Conservation (phyloP, 2,888 invertebrate species). For the Rotaria sp. region DNA sequence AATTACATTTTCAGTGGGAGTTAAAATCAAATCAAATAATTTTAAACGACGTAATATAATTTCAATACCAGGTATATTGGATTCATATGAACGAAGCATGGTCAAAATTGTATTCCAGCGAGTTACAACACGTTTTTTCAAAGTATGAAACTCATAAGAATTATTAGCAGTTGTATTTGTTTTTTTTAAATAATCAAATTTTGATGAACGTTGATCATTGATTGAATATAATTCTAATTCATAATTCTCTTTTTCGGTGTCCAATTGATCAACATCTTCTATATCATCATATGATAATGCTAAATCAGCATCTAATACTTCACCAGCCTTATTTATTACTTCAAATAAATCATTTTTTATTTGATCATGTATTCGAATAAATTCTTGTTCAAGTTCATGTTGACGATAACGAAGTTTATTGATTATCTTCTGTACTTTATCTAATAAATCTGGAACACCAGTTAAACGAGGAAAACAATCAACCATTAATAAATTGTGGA, state of each 20-base stretch:
- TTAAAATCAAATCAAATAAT: background rate
- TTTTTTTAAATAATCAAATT: background rate
- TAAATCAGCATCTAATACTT: slow-evolving; percentile 8
- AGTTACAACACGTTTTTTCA: background rate
- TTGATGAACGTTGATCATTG: background rate
- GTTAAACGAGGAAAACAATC: slow-evolving; percentile 15
- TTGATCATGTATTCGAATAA: slow-evolving; percentile 14
- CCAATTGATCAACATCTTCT: background rate
- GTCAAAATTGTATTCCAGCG: background rate
- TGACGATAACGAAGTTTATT: slow-evolving; percentile 19
- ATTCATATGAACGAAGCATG: slow-evolving; percentile 1
- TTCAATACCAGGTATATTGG: background rate
- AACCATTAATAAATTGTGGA: background rate
- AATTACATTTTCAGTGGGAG: background rate
- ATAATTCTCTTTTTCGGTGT: background rate
- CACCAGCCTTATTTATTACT: background rate
- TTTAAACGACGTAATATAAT: slow-evolving; percentile 16
- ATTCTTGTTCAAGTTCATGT: slow-evolving; percentile 16
- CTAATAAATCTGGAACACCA: background rate
- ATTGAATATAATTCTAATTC: background rate
- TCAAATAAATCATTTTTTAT: slow-evolving; percentile 11
- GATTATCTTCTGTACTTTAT: slow-evolving; percentile 7
- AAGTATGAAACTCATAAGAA: background rate
- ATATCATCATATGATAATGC: background rate
- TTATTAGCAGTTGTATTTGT: background rate